Conservation (phyloP, 2,797 vertebrate species). For the Argyrosomus regius region DNA sequence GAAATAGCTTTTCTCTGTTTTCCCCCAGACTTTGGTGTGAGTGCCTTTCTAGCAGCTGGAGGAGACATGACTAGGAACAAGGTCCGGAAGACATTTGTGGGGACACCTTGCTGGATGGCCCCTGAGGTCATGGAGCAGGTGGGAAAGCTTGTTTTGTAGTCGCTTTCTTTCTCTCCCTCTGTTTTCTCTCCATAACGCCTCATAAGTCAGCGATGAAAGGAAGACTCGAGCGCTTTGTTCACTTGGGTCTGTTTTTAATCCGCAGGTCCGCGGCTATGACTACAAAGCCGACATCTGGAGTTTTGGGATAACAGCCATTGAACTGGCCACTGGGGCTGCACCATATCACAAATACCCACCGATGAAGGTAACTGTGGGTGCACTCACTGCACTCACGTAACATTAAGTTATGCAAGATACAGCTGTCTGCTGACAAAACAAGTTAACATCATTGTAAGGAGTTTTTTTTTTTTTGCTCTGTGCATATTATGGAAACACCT, state of each 20-base stretch:
- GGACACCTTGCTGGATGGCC: constrained; percentile 98
- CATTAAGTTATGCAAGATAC: neutral
- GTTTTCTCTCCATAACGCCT: neutral
- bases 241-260: constrained; percentile 23
- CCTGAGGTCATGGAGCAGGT: constrained; percentile 99
- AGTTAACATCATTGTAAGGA: too few relatives aligned
- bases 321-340: constrained; percentile 94
- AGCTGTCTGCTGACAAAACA: neutral
- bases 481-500: neutral
- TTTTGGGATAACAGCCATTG: constrained; percentile 97
- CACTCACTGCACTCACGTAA: neutral
- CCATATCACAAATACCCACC: constrained; percentile 97
- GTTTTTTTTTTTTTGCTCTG: too few relatives aligned
- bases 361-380: constrained; percentile 89
- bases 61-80: constrained; percentile 97
- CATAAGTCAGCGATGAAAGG: neutral
- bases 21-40: constrained; percentile 93
- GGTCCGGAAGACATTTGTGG: constrained; percentile 96
- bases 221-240: neutral
- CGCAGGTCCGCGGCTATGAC: constrained; percentile 94
- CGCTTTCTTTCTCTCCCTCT: neutral
- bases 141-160: constrained; percentile 2
- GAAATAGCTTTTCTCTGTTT: constrained; percentile 22
- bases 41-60: constrained; percentile 94
- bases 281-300: constrained; percentile 99